A percentile compares a stretch with the other conserved stretches of the same genome.
phyloP scores from a whole-genome alignment of 2,113 vertebrate genomes.

The Pelodiscus sinensis region DNA sequence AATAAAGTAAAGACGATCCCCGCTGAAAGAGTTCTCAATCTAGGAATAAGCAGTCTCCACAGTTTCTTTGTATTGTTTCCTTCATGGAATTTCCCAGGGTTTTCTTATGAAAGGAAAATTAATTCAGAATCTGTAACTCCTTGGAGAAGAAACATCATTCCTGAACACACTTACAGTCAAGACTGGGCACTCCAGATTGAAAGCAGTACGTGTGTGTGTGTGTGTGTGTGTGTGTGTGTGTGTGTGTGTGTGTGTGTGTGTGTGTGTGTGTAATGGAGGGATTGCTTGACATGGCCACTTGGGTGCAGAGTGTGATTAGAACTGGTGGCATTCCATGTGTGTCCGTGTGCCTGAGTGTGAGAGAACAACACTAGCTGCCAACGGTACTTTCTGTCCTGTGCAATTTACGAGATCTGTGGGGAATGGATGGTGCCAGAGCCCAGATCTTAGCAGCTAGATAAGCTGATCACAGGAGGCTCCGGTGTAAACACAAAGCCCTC shows the following conservation, averaged over 20 bases:
- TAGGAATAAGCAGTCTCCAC: not conserved
- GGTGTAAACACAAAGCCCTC: not conserved
- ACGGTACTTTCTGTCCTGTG: not conserved
- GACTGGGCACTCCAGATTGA: no score
- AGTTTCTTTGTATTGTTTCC: conserved; percentile 33
- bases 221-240: no score
- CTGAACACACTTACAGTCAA: no score
- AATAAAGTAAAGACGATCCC: conserved; percentile 19
- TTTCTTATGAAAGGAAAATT: not conserved
- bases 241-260: no score
- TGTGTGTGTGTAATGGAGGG: no score
- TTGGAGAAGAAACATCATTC: not conserved
- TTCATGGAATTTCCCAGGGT: not conserved
- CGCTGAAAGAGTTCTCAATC: conserved; percentile 20
- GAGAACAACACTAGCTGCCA: not conserved
- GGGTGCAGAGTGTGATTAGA: no score
- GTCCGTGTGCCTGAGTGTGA: no score
- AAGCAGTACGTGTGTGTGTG: no score
- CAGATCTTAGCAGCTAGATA: not conserved
- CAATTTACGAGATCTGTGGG: not conserved
- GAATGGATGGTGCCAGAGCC: not conserved
- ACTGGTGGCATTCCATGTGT: no score
- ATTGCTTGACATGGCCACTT: no score
- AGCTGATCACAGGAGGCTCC: not conserved
- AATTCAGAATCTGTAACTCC: not conserved